Evolutionary conservation across 2,888 invertebrate species (phyloP).

Genomic region (Prenolepis imparis): DNA sequence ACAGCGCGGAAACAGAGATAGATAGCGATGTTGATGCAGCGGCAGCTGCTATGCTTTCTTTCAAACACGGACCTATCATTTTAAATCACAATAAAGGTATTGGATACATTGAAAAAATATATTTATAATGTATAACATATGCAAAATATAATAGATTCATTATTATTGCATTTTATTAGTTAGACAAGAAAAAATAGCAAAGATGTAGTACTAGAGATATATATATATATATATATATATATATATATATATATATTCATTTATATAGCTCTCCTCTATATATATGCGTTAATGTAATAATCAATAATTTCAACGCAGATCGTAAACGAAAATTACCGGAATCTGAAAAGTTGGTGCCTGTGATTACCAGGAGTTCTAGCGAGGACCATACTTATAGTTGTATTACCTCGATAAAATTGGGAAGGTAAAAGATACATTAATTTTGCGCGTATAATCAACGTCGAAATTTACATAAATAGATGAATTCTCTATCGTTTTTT

Average conservation of each 20-base stretch:
- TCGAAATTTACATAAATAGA: background rate
- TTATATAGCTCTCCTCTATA: background rate
- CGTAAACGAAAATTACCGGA: slow-evolving; percentile 82
- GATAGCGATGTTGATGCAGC: slow-evolving; percentile 90
- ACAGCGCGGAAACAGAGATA: slow-evolving; percentile 88
- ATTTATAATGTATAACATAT: too few relatives aligned
- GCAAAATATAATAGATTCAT: background rate
- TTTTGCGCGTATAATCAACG: background rate
- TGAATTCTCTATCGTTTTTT: background rate
- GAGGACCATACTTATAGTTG: slow-evolving; percentile 97
- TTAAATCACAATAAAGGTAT: slow-evolving; percentile 86
- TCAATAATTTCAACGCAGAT: slow-evolving; percentile 72
- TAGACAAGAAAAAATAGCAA: background rate
- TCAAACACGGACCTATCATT: slow-evolving; percentile 94
- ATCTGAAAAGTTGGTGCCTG: slow-evolving; percentile 86
- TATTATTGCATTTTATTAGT: background rate
- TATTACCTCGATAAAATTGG: slow-evolving; percentile 83
- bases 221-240: too few relatives aligned
- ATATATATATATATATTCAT: too few relatives aligned
- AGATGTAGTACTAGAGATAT: background rate
- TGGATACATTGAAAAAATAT: background rate
- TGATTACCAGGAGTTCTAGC: slow-evolving; percentile 95
- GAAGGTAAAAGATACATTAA: slow-evolving; percentile 76
- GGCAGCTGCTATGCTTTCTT: slow-evolving; percentile 95
- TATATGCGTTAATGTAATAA: background rate